phyloP scores from a whole-genome alignment of 2,888 invertebrate species.

The Molorchus minor region DNA sequence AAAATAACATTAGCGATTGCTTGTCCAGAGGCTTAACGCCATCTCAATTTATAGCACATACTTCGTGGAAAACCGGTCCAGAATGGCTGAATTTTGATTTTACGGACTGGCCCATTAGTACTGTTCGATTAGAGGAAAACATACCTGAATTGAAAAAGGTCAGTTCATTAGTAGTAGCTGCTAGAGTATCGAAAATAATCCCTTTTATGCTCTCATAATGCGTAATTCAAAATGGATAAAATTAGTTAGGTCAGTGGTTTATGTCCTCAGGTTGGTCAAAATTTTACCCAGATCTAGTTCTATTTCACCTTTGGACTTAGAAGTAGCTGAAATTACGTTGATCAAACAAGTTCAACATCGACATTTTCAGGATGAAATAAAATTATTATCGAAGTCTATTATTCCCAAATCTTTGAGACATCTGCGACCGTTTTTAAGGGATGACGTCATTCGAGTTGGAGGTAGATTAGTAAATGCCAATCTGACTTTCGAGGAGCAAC shows the following conservation, averaged over 20 bases:
- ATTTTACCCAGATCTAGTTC: too few species aligned
- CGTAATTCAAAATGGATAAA: neutral
- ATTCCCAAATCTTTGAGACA: too few species aligned
- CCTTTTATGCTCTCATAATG: neutral
- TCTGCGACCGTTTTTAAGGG: neutral
- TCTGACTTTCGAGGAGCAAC: neutral
- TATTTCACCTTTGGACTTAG: too few species aligned
- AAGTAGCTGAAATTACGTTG: too few species aligned
- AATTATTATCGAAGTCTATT: too few species aligned
- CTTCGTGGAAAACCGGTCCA: conserved; percentile 1
- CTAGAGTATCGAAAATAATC: neutral
- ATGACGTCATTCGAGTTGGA: neutral
- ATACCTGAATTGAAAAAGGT: neutral
- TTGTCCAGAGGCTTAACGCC: too few species aligned
- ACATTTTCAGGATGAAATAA: too few species aligned
- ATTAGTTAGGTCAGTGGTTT: too few species aligned
- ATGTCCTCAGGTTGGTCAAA: too few species aligned
- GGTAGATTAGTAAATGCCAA: neutral
- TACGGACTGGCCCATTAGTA: neutral
- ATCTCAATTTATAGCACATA: neutral
- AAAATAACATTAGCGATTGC: too few species aligned
- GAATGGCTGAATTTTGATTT: neutral
- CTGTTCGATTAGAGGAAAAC: neutral
- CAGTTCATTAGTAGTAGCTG: neutral
- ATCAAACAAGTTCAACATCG: too few species aligned